Base-by-base conservation (phyloP, 2,888 invertebrate species). In the Stegana nigrithorax region DNA sequence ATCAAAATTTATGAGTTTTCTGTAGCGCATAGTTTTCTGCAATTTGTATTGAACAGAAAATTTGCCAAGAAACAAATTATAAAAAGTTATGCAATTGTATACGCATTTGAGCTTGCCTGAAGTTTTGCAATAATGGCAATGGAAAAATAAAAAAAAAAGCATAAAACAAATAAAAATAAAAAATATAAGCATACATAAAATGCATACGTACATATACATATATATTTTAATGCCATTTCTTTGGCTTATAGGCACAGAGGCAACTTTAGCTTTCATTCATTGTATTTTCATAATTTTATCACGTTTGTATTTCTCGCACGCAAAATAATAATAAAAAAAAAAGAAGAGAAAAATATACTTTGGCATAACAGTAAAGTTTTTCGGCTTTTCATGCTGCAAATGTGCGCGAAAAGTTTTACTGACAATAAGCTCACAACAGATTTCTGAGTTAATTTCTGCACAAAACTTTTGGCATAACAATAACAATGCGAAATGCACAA, bases 391-490 rank as follows among this genome's bases (percentile, higher is more conserved):
- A 36, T 55, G 32, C 19, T 25, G 26, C 53, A 55, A 32, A 21
- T 55, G 32, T 26, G 26, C 17, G 42, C 51, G 21, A 65, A 75
- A 75, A 73, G 56, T 75, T 75, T 75, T 69, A 72, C 76, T 75
- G 75, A 75, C 78, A 75, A 75, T 75, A 78, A 78, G 78, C 75
- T 75, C 74, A 75, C 75, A 75, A 78, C 75, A 75, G 75, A 78
- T 75, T 75, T 75, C 78, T 63, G 76, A 75, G 78, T 75, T 75
- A 75, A 75, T 75, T 75, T 78, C 77, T 71, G 75, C 65, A 67
- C 64, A 39, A 65, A 74, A 75, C 67, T 75, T 78, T 72, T 59
- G 19, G n/a, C n/a, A n/a, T n/a, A n/a, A n/a, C n/a, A n/a, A n/a
- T n/a, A n/a, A n/a, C n/a, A n/a, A n/a, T n/a, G n/a, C n/a, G n/a